A percentile compares a stretch with the other conserved stretches of the same genome.
phyloP scores from a whole-genome alignment of 2,113 vertebrate genomes.

The Todiramphus chloris region DNA sequence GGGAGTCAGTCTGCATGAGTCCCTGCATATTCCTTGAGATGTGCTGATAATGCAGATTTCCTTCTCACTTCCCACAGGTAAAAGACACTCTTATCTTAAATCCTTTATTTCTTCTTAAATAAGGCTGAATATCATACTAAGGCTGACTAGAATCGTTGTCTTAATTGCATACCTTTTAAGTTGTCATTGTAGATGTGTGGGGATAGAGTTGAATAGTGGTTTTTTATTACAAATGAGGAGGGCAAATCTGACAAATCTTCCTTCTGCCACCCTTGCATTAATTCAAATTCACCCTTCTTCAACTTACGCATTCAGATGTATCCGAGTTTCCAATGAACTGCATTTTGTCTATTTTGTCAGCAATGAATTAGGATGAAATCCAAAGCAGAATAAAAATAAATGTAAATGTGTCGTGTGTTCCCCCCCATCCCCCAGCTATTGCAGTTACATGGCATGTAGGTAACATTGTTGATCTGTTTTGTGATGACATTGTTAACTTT shows the following conservation, averaged over 20 bases:
- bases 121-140: not conserved
- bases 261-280: not conserved
- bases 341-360: not conserved
- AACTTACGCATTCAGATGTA: not conserved
- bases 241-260: not conserved
- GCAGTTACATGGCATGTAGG: not conserved
- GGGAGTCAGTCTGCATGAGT: not conserved
- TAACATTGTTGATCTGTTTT: not conserved
- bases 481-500: not conserved
- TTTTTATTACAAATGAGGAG: not conserved
- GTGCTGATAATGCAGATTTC: not conserved
- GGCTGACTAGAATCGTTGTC: not conserved
- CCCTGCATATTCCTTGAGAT: fast-evolving
- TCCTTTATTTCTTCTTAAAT: not conserved
- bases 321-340: not conserved
- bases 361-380: not conserved
- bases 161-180: not conserved
- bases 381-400: not conserved
- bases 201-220: not conserved
- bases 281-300: not conserved
- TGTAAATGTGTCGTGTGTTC: not conserved
- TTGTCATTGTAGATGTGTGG: not conserved
- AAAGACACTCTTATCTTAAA: not conserved
- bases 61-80: not conserved
- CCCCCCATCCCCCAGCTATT: not conserved